Evolutionary conservation across 2,113 vertebrate genomes (phyloP), one percentile per base, ranked within the genome.

Genomic region (Cavia aperea): DNA sequence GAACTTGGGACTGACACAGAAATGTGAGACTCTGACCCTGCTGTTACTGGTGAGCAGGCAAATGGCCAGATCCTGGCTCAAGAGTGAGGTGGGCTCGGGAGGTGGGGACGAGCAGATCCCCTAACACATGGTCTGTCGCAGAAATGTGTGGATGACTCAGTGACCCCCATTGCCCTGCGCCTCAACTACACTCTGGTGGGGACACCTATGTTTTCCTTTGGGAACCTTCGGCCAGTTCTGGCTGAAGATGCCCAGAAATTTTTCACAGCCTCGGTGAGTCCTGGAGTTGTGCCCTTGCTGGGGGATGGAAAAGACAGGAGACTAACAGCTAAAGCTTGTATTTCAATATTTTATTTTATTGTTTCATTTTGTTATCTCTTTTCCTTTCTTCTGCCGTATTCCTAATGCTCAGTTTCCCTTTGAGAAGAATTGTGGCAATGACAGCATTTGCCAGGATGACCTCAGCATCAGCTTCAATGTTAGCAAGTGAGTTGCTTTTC

Each of bases 351-450:
- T 85, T 49, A 36, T 62, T 63, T 29, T 33, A 21, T 31, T 81
- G 58, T 46, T 72, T 60, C 4, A 1, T 70, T 54, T 95, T 62
- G 72, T 95, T 97, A 97, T 91, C 98, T 62, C 92, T 82, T 2
- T 98, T 98, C 88, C 88, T 1, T 70, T 73, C 10, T 46, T 73
- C 70, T 9, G 8, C 54, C 39, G 2, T 14, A 2, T 31, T 63
- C 21, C n/a, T 78, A 51, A 0, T 81, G 24, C 58, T 68, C 62
- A 99, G 99, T 84, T 99, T 46, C 96, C 95, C 2, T 99, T 99
- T 94, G 97, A 98, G 96, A 98, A 98, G 94, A 96, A 98, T 43
- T 99, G 98, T 83, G 99, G 98, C 7, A 36, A 4, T 2, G 98
- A 99, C 85, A 94, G 75, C 11, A 9, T 96, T 15, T 99, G 98